Evolutionary conservation across 2,113 vertebrate species (phyloP).

Genomic region (Scopus umbretta): DNA sequence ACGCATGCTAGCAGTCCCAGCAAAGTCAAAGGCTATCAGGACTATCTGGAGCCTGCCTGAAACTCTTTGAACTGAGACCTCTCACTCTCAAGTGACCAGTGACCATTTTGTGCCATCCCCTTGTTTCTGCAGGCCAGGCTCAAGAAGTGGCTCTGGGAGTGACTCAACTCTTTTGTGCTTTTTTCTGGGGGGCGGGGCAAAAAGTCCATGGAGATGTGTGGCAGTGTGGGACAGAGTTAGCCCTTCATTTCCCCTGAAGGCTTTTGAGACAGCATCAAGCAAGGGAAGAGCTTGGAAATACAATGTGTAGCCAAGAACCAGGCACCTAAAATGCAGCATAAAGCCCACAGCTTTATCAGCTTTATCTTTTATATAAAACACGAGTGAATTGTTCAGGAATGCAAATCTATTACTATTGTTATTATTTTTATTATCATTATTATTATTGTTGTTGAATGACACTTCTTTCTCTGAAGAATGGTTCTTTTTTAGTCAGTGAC

Average conservation of each 20-base stretch:
- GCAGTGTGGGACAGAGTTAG: neutral
- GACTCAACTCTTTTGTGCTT: neutral
- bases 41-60: neutral
- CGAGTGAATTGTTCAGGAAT: neutral
- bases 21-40: neutral
- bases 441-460: neutral
- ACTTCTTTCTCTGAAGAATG: neutral
- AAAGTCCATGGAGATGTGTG: neutral
- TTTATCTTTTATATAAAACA: neutral
- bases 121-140: neutral
- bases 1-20: neutral
- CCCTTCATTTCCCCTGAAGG: neutral
- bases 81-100: neutral
- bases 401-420: neutral
- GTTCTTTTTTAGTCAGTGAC: neutral
- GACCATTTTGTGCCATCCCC: neutral
- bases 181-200: neutral
- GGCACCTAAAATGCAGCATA: neutral
- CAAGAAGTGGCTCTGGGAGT: neutral
- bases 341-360: neutral
- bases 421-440: neutral
- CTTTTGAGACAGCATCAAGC: neutral
- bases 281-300: neutral
- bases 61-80: neutral
- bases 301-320: neutral